Evolutionary conservation across 1,140 invertebrate species (phyloP), one percentile per base, ranked within the genome.

Genomic region (Trichogramma pretiosum): DNA sequence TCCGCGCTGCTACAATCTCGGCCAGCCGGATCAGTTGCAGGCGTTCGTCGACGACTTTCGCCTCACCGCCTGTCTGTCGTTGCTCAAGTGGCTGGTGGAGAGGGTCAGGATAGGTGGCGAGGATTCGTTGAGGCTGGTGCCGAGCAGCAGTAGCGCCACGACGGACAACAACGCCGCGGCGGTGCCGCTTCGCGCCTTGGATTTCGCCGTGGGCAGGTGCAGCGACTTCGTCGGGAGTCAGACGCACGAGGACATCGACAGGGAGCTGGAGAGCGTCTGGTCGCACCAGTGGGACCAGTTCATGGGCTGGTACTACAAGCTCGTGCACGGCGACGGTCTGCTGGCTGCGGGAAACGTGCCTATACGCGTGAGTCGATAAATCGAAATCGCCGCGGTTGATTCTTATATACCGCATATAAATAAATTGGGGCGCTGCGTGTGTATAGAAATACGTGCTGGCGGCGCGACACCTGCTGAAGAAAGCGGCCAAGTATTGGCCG

Each of bases 1-100:
- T 63, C 92, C 90, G 0, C 76, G 92, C 26, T 91, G 88, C 58
- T 93, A 90, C 66, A 87, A 90, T 48, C 78, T 89, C 24, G 85
- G 83, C 61, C 83, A 84, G 66, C 82, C 83, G 9, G 91, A 94
- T 56, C 92, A 93, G 59, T 79, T 91, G 60, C 78, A 81, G 52
- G 84, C 89, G 48, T 95, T 95, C 60, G 77, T 91, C 35, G 87
- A 93, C 52, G 89, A 95, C 65, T 96, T 87, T 32, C 82, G 89
- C 58, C 72, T 90, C 30, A 93, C 89, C 3, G 85, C 89, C 5
- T 94, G 91, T 59, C 77, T 92, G 44, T 83, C 83, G 55, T 68
- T 92, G 13, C 67, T 94, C 8, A 86, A 88, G 63, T 85, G 82
- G 77, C 66, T 91, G 23, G 73, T 81, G 1, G 70, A 75, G 26